Base-by-base conservation (phyloP, 64 coral and sea anemone species). In the Porites lutea region DNA sequence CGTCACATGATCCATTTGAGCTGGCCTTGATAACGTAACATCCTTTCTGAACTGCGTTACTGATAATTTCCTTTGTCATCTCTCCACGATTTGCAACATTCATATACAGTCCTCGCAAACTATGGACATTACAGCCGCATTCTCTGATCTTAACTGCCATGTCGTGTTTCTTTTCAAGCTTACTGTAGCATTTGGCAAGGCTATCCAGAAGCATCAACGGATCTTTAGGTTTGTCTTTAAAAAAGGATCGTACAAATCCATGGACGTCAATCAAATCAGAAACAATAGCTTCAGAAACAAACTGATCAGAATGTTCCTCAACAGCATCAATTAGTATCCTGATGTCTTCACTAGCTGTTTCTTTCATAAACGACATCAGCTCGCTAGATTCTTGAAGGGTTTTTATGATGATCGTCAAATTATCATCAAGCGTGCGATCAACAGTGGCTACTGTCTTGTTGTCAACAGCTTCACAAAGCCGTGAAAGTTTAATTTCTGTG, bases 251-350 rank as follows among this genome's bases (percentile, higher is more conserved):
- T 0, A 95, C 48, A 77, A 95, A 95, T 51, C 88, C 65, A 73
- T 95, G 93, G 58, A 95, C 65, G 65, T 95, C 93, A 84, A 95
- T 95, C 14, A 95, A 88, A 50, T 95, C 86, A 15, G 93, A 90
- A 45, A 95, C 93, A 13, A 62, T 95, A 16, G 93, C 86, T 79
- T 93, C 91, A n/a, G 84, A 93, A 16, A 93, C 91, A 63, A 68
- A 93, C 59, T 93, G 91, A 58, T 95, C 93, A 13, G 93, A 90
- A 66, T 86, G 88, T 72, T 95, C 93, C n/a, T 95, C 93, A 37
- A 95, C 93, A 49, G 87, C 93, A 90, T 95, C 93, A 45, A 87
- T 71, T 87, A 87, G 18, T 18, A 71, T 71, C 11, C 51, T 27
- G 3, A 87, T 87, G 52, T 87, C 68, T 67, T 87, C 84, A 71